Percentiles rank a stretch among this genome's conserved stretches.
Conservation (phyloP, 2,797 vertebrate species). For the Cottoperca gobio region DNA sequence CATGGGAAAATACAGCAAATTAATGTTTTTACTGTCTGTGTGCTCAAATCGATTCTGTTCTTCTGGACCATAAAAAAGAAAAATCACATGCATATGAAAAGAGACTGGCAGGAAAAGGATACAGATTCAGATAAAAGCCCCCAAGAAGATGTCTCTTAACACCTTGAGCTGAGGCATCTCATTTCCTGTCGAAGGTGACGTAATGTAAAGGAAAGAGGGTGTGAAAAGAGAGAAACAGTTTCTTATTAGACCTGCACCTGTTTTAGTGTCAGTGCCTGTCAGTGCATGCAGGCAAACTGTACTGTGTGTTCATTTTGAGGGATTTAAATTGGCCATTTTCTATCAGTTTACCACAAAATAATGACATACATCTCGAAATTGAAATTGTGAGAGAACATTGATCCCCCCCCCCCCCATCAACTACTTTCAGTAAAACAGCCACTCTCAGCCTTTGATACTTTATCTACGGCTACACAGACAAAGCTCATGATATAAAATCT, state of each 20-base stretch:
- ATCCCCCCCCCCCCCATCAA: not conserved
- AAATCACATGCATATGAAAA: slow-evolving; percentile 13
- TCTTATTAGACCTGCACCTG: slow-evolving; percentile 53
- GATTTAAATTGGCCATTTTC: not conserved
- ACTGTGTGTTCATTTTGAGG: not conserved
- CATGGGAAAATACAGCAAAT: slow-evolving; percentile 51
- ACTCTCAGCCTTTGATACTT: slow-evolving; percentile 25
- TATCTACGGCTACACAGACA: slow-evolving; percentile 54
- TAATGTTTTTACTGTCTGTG: slow-evolving; percentile 25
- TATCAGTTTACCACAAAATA: not conserved
- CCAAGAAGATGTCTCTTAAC: slow-evolving; percentile 30
- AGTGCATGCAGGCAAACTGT: not conserved
- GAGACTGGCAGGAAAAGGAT: slow-evolving; percentile 2
- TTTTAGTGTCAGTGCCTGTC: slow-evolving; percentile 17
- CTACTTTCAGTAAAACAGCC: not conserved
- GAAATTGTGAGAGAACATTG: not conserved
- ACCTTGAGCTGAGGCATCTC: slow-evolving; percentile 54
- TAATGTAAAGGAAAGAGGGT: slow-evolving; percentile 62
- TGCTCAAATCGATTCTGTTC: slow-evolving; percentile 19
- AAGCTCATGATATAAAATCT: slow-evolving; percentile 44
- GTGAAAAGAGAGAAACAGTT: slow-evolving; percentile 54
- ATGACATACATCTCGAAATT: not conserved
- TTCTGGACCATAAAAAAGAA: not conserved
- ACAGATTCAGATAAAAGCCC: slow-evolving; percentile 16
- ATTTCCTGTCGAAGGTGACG: slow-evolving; percentile 72